Base-by-base conservation (phyloP, 1,140 invertebrate genomes). In the Contarinia nasturtii region DNA sequence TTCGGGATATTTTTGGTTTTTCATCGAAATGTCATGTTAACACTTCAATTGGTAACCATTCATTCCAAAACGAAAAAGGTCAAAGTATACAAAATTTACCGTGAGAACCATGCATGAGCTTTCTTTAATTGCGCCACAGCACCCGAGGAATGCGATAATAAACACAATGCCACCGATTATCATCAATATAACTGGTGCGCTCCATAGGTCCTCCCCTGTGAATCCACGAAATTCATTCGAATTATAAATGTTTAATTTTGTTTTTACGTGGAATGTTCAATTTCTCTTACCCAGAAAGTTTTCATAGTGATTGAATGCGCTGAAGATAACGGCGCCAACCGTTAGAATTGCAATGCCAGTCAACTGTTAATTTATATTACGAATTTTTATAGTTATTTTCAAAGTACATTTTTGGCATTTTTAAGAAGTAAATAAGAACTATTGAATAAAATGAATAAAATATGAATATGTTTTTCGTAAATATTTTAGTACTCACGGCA, bases 41-140 rank as follows among this genome's bases (percentile, higher is more conserved):
- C n/a, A n/a, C n/a, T n/a, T n/a, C n/a, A n/a, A n/a, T n/a, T n/a
- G n/a, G n/a, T n/a, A n/a, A n/a, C n/a, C n/a, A n/a, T n/a, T n/a
- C n/a, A n/a, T n/a, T n/a, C n/a, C n/a, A n/a, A n/a, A n/a, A n/a
- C n/a, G n/a, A n/a, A n/a, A n/a, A n/a, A n/a, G n/a, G n/a, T n/a
- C n/a, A n/a, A n/a, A n/a, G n/a, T n/a, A n/a, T n/a, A n/a, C n/a
- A n/a, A n/a, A n/a, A n/a, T n/a, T 72, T 66, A 84, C 81, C 20
- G 82, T 86, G 15, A 84, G 74, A 38, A 89, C 79, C 84, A 89
- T 86, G 66, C 84, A 88, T 53, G 83, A 78, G 57, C 81, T 86
- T 63, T 90, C 86, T 56, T 82, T 82, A 3, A 86, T 68, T 14
- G 86, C 86, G 17, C 86, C 87, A 53, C 85, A 90, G 65, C 86